A percentile compares a stretch with the other conserved stretches of the same genome.
phyloP scores from a whole-genome alignment of 2,113 vertebrate genomes.

The Sturnira hondurensis region DNA sequence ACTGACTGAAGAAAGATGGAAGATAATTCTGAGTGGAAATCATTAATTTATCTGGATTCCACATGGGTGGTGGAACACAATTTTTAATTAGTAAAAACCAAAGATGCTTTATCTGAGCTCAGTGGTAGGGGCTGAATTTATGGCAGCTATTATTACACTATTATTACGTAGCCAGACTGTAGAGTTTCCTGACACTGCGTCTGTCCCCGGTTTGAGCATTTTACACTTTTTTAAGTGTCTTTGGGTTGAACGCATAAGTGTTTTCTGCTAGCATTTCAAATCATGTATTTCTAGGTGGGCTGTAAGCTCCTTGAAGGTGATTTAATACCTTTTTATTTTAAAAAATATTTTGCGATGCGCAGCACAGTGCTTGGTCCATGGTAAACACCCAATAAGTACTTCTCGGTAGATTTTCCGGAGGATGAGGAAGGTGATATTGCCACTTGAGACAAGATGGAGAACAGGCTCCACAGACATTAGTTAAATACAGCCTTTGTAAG shows the following conservation, averaged over 20 bases:
- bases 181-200: neutral
- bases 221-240: neutral
- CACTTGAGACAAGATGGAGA: neutral
- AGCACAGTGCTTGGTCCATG: neutral
- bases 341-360: neutral
- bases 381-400: neutral
- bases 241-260: neutral
- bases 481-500: neutral
- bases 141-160: neutral
- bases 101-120: neutral
- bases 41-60: neutral
- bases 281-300: neutral
- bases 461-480: neutral
- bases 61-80: neutral
- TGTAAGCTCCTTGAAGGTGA: neutral
- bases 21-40: neutral
- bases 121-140: neutral
- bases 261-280: neutral
- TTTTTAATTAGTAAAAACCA: neutral
- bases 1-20: neutral
- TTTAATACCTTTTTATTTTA: neutral
- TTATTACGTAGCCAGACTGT: neutral
- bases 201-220: neutral
- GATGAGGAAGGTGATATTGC: neutral
- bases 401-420: neutral